Percentiles rank a stretch among this genome's conserved stretches.
phyloP scores from a whole-genome alignment of 2,888 invertebrate species.

The Eristalinus sepulchralis region DNA sequence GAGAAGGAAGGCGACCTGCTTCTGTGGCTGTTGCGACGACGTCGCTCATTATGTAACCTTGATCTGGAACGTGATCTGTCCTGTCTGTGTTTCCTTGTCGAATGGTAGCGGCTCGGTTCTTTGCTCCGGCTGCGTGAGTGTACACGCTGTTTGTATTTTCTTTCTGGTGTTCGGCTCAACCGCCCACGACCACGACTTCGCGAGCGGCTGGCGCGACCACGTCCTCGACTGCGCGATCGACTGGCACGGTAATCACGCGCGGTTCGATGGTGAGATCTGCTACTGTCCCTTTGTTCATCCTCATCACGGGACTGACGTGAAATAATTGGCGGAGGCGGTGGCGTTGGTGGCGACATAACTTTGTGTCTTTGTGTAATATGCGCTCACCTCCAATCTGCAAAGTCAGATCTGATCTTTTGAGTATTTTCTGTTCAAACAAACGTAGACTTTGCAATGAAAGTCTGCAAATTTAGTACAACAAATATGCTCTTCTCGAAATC shows the following conservation, averaged over 20 bases:
- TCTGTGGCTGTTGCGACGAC: slow-evolving; percentile 45
- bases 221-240: slow-evolving; percentile 73
- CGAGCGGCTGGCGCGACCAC: slow-evolving; percentile 35
- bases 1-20: slow-evolving; percentile 60
- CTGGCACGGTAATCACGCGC: slow-evolving; percentile 72
- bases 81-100: slow-evolving; percentile 38
- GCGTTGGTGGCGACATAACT: slow-evolving; percentile 66
- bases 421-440: slow-evolving; percentile 71
- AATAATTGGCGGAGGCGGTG: slow-evolving; percentile 71
- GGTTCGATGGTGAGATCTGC: slow-evolving; percentile 62
- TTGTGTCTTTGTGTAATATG: slow-evolving; percentile 42
- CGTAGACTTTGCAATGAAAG: slow-evolving; percentile 51
- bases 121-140: slow-evolving; percentile 52
- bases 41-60: slow-evolving; percentile 18
- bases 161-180: slow-evolving; percentile 4
- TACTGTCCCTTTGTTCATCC: slow-evolving; percentile 67
- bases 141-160: slow-evolving; percentile 28
- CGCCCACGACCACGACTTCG: slow-evolving; percentile 19
- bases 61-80: slow-evolving; percentile 55
- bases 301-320: slow-evolving; percentile 71
- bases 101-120: slow-evolving; percentile 41
- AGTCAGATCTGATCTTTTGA: slow-evolving; percentile 79
- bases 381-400: slow-evolving; percentile 75
- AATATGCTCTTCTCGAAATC: slow-evolving; percentile 72
- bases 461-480: slow-evolving; percentile 56